Conservation (phyloP, 2,797 vertebrate species). For the Crocidura indochinensis region DNA sequence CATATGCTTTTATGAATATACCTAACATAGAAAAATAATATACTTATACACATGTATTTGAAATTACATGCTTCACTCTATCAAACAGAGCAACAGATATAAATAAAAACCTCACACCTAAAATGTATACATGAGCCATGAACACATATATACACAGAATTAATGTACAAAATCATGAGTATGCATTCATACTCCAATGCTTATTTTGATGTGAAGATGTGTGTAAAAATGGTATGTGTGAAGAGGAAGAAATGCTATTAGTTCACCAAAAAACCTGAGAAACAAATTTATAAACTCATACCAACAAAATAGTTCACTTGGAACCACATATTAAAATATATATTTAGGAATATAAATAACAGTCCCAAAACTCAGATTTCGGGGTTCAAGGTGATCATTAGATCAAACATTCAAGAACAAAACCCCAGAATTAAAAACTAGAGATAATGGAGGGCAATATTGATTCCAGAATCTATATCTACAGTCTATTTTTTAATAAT, state of each 20-base stretch:
- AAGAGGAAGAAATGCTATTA: constrained; percentile 53
- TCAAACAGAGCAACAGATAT: neutral
- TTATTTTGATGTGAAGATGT: neutral
- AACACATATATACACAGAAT: neutral
- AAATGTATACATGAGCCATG: neutral
- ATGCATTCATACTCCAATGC: neutral
- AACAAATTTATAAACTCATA: neutral
- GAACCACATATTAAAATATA: constrained; percentile 24
- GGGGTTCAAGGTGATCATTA: neutral
- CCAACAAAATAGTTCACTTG: neutral
- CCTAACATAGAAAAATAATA: neutral
- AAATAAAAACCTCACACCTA: neutral
- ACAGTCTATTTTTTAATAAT: no score
- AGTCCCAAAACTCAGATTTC: constrained; percentile 8
- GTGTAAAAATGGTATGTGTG: neutral
- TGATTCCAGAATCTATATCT: neutral
- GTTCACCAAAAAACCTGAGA: neutral
- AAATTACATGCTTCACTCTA: neutral
- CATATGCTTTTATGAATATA: neutral
- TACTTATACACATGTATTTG: neutral
- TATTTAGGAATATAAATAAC: constrained; percentile 51
- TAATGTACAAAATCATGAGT: neutral
- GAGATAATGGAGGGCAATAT: neutral
- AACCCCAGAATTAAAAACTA: neutral
- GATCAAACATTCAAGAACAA: neutral